A percentile compares a stretch with the other conserved stretches of the same genome.
Evolutionary conservation across 2,888 invertebrate species (phyloP).

Genomic region (Himalopsyche japonica): DNA sequence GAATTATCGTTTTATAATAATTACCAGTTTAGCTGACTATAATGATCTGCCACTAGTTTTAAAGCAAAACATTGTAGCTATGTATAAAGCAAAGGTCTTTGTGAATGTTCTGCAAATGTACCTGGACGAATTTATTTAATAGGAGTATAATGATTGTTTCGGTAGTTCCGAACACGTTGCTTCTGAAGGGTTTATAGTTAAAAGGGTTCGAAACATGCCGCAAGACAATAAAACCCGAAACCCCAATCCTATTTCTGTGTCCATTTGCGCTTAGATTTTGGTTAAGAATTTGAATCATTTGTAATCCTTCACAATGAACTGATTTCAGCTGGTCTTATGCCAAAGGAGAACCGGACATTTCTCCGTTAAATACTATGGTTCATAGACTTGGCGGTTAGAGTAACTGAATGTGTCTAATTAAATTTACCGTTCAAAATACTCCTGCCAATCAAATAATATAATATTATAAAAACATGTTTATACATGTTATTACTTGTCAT

Average conservation of each 20-base stretch:
- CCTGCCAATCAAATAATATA: too few relatives aligned
- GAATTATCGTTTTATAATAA: too few relatives aligned
- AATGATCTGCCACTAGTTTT: too few relatives aligned
- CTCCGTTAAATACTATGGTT: background rate
- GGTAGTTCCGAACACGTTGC: conserved; percentile 23
- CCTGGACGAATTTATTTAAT: conserved; percentile 16
- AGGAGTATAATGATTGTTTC: conserved; percentile 32
- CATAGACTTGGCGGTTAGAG: background rate
- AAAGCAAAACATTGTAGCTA: too few relatives aligned
- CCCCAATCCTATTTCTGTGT: conserved; percentile 37
- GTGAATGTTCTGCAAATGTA: background rate
- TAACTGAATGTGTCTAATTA: background rate
- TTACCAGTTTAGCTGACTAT: too few relatives aligned
- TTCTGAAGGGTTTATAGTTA: background rate
- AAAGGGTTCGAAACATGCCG: conserved; percentile 23
- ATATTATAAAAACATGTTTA: too few relatives aligned
- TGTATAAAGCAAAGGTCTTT: too few relatives aligned
- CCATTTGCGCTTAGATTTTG: conserved; percentile 19
- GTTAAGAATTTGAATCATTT: conserved; percentile 17
- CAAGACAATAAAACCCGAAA: conserved; percentile 29
- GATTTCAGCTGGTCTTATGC: conserved; percentile 6
- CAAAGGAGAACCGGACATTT: conserved; percentile 3
- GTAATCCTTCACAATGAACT: conserved; percentile 14
- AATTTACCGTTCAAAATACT: background rate
- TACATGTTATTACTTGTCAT: too few relatives aligned